A percentile compares a stretch with the other conserved stretches of the same genome.
Evolutionary conservation across 2,113 vertebrate genomes (phyloP).

Genomic region (Urocitellus parryii): DNA sequence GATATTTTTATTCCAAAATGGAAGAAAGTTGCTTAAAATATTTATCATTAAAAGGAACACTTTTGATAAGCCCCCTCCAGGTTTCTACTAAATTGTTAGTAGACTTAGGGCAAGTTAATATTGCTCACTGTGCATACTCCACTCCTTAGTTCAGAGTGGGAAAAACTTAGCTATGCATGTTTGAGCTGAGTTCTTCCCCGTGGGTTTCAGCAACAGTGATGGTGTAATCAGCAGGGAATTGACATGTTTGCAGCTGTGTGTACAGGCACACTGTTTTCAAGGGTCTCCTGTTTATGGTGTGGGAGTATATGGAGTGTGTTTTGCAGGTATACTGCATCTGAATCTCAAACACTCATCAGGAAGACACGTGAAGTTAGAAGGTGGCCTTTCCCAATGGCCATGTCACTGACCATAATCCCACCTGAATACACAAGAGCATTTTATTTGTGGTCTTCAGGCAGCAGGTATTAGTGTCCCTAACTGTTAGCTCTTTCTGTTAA

Average conservation of each 20-base stretch:
- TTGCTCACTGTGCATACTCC: not conserved
- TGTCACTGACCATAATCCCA: not conserved
- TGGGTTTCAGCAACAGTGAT: conserved; percentile 18
- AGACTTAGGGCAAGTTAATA: conserved; percentile 32
- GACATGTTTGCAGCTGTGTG: not conserved
- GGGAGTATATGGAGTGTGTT: not conserved
- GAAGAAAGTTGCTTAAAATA: conserved; percentile 8
- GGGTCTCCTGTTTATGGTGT: not conserved
- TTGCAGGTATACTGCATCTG: not conserved
- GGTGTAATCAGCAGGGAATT: not conserved
- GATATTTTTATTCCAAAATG: conserved; percentile 57
- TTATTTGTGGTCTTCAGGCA: not conserved
- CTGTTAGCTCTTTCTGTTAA: conserved; percentile 53
- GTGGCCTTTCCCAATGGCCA: not conserved
- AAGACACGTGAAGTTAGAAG: not conserved
- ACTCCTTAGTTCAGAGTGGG: not conserved
- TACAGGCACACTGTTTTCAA: not conserved
- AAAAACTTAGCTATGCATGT: conserved; percentile 43
- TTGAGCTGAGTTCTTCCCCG: conserved; percentile 59
- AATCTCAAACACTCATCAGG: not conserved
- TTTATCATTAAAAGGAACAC: not conserved
- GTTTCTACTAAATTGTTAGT: not conserved
- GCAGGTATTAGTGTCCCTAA: not conserved
- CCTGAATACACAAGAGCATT: not conserved
- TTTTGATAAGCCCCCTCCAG: not conserved